These are phyloP conservation scores for Nysson spinosus DNA, from an alignment of 2,888 invertebrate genomes.

Conservation along the genomic window DNA sequence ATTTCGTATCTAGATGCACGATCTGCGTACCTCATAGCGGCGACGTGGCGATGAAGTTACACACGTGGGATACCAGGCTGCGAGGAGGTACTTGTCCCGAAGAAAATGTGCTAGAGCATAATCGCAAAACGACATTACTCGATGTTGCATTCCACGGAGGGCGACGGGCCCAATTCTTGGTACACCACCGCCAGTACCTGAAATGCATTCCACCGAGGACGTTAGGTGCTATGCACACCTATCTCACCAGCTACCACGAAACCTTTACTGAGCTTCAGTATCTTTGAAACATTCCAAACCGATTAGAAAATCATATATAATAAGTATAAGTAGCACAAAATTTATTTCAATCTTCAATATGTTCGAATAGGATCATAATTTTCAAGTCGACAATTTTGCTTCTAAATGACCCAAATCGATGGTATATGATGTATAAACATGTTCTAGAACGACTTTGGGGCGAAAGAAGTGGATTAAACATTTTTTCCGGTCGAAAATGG, in stretches of 20 bases:
- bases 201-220: slow-evolving; percentile 54
- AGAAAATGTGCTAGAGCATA: slow-evolving; percentile 49
- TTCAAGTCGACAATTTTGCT: too few species aligned
- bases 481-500: too few species aligned
- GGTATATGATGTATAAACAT: too few species aligned
- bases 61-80: slow-evolving; percentile 28
- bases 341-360: too few species aligned
- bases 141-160: slow-evolving; percentile 48
- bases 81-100: slow-evolving; percentile 34
- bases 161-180: slow-evolving; percentile 63
- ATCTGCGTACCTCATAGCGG: slow-evolving; percentile 38
- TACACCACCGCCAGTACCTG: slow-evolving; percentile 58
- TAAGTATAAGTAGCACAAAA: too few species aligned
- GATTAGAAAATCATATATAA: too few species aligned
- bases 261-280: too few species aligned
- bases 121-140: slow-evolving; percentile 49
- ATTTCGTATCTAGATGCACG: slow-evolving; percentile 45
- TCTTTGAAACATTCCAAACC: too few species aligned
- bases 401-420: too few species aligned
- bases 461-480: too few species aligned
- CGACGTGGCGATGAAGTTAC: slow-evolving; percentile 44
- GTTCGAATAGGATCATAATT: too few species aligned
- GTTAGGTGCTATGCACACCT: slow-evolving; percentile 39
- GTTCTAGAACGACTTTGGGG: too few species aligned
- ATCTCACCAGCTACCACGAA: slow-evolving; percentile 32